A percentile compares a stretch with the other conserved stretches of the same genome.
phyloP scores from a whole-genome alignment of 2,797 vertebrate species.

The Poliocrania exsul region DNA sequence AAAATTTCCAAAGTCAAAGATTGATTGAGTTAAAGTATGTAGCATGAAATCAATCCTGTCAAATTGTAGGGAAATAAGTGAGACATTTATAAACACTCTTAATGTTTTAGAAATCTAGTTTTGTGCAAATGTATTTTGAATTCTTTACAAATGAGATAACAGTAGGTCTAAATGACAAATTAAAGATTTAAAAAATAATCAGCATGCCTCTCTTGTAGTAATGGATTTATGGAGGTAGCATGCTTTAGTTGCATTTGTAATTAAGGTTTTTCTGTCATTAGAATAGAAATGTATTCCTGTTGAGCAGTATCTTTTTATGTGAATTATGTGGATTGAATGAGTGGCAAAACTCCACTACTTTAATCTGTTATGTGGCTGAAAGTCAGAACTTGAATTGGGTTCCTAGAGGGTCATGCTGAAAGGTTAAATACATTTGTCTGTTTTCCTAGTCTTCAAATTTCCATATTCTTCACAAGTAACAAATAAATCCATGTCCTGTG shows the following conservation, averaged over 20 bases:
- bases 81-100: conserved; percentile 74
- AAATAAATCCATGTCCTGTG: conserved; percentile 47
- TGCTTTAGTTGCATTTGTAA: conserved; percentile 75
- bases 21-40: conserved; percentile 67
- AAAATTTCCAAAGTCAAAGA: conserved; percentile 51
- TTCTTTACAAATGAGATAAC: conserved; percentile 75
- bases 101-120: conserved; percentile 71
- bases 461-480: conserved; percentile 45
- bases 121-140: conserved; percentile 70
- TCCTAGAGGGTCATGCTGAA: conserved; percentile 49
- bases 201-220: conserved; percentile 71
- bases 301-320: conserved; percentile 70
- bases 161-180: conserved; percentile 77
- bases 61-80: conserved; percentile 65
- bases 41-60: conserved; percentile 62
- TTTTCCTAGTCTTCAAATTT: conserved; percentile 51
- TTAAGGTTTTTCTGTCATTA: conserved; percentile 70
- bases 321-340: conserved; percentile 66
- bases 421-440: conserved; percentile 61
- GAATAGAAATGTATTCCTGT: conserved; percentile 71
- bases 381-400: conserved; percentile 59
- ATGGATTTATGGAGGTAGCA: conserved; percentile 69
- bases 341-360: conserved; percentile 59
- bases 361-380: conserved; percentile 51
- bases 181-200: conserved; percentile 77